Conservation (phyloP, 2,113 vertebrate species). For the Amphiprion percula region DNA sequence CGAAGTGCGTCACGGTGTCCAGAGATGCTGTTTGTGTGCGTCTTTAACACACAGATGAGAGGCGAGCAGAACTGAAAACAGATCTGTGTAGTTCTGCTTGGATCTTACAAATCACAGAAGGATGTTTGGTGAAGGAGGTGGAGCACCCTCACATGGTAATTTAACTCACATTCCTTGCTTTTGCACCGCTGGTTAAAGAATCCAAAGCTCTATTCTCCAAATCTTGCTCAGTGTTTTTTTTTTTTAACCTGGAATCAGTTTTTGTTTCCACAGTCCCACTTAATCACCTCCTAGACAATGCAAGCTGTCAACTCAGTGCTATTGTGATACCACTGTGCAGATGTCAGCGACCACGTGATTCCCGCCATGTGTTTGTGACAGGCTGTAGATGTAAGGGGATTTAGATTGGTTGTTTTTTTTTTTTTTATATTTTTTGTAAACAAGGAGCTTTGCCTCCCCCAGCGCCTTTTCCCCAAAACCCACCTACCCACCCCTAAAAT, state of each 20-base stretch:
- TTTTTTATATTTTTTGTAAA: slow-evolving; percentile 22
- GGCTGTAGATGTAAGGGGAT: slow-evolving; percentile 23
- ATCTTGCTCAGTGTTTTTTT: background rate
- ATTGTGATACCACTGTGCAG: slow-evolving; percentile 57
- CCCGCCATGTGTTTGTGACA: slow-evolving; percentile 46
- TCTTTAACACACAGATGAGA: background rate
- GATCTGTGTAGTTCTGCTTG: background rate
- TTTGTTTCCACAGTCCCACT: slow-evolving; percentile 7
- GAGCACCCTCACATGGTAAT: background rate
- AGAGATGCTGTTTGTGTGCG: background rate
- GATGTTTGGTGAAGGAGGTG: background rate
- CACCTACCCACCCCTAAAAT: background rate
- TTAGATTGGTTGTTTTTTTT: slow-evolving; percentile 28
- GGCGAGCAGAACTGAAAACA: background rate
- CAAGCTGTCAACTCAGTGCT: slow-evolving; percentile 65
- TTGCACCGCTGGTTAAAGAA: background rate
- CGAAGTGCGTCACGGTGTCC: slow-evolving; percentile 61
- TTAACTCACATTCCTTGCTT: background rate
- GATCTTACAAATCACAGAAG: background rate
- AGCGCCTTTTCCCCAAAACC: too few relatives aligned
- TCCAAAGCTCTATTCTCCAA: background rate
- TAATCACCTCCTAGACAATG: slow-evolving; percentile 66
- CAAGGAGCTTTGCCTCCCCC: slow-evolving; percentile 19
- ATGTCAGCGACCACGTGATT: slow-evolving; percentile 67
- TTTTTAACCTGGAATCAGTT: background rate